Percentiles rank a stretch among this genome's conserved stretches.
Conservation (phyloP, 2,113 vertebrate genomes). For the Aix galericulata region DNA sequence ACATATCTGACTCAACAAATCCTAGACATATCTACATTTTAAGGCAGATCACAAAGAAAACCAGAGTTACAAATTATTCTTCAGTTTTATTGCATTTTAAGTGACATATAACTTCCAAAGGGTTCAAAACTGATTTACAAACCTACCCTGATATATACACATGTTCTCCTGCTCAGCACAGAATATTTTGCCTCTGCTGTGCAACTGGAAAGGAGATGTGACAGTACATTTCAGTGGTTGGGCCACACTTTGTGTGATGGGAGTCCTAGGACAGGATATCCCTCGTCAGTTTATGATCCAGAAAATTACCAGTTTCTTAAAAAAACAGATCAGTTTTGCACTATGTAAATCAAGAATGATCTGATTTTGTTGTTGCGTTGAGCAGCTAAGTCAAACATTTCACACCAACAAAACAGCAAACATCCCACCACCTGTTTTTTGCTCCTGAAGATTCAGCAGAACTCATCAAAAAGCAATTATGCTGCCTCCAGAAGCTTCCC, state of each 20-base stretch:
- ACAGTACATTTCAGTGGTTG: not conserved
- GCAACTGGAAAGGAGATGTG: not conserved
- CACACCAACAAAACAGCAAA: not conserved
- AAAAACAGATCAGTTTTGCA: not conserved
- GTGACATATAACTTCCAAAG: not conserved
- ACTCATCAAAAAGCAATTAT: not conserved
- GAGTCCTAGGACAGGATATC: not conserved
- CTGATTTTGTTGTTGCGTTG: not conserved
- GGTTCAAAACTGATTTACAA: not conserved
- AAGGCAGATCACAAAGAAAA: not conserved
- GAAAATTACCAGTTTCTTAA: not conserved
- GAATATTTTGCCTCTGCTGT: not conserved
- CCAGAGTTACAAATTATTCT: not conserved
- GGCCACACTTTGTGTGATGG: not conserved
- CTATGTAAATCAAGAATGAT: not conserved
- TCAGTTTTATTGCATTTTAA: slow-evolving; percentile 13
- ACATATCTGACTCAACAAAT: not conserved
- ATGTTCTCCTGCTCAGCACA: not conserved
- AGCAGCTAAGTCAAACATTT: not conserved
- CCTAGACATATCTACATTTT: not conserved
- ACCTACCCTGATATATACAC: not conserved
- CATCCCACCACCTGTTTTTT: not conserved
- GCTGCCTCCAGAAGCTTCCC: not conserved
- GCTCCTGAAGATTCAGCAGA: not conserved
- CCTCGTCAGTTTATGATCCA: not conserved